A percentile compares a stretch with the other conserved stretches of the same genome.
Conservation (phyloP, 2,797 vertebrate species). For the Schizopygopsis malacanthus region DNA sequence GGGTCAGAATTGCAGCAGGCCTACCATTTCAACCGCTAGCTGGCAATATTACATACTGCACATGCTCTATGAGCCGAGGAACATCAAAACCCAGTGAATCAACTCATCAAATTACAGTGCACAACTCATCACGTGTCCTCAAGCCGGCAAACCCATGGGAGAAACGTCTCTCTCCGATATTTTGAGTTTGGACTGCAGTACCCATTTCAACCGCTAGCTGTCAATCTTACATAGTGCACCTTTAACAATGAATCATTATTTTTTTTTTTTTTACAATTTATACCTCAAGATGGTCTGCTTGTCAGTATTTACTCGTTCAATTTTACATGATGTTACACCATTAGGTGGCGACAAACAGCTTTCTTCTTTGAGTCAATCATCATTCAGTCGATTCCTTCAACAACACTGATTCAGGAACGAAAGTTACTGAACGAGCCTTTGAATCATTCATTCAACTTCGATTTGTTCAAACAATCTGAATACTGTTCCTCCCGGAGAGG, state of each 20-base stretch:
- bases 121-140: too few species aligned
- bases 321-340: neutral
- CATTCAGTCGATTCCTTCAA: neutral
- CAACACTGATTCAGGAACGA: neutral
- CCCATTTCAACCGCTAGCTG: too few species aligned
- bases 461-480: neutral
- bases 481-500: neutral
- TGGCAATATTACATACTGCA: too few species aligned
- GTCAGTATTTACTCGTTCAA: neutral
- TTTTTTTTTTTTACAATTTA: neutral
- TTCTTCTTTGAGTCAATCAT: neutral
- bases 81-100: too few species aligned
- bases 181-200: too few species aligned
- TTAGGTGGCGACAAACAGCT: neutral
- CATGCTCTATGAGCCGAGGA: too few species aligned
- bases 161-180: too few species aligned
- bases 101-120: too few species aligned
- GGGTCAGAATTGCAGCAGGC: too few species aligned
- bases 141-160: too few species aligned
- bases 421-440: neutral
- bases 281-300: neutral
- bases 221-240: too few species aligned
- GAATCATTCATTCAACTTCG: neutral
- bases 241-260: neutral
- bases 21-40: too few species aligned